Percentiles rank a stretch among this genome's conserved stretches.
Conservation (phyloP, 2,888 invertebrate species). For the Fissipunctia ypsillon region DNA sequence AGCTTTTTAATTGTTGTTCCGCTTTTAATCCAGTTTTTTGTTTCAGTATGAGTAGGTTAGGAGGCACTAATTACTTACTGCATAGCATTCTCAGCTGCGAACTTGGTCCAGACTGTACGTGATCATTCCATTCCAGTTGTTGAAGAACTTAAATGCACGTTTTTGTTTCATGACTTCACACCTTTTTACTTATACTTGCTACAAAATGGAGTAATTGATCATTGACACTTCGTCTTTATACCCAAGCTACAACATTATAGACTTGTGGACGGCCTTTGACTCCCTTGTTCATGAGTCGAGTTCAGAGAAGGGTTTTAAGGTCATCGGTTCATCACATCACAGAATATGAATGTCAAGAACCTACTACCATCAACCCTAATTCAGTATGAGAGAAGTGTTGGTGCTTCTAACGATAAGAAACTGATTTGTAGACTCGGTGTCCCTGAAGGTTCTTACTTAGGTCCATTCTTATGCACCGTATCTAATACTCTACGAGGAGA, state of each 20-base stretch:
- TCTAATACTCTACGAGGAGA: background rate
- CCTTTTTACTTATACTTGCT: constrained; percentile 6
- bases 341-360: background rate
- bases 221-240: background rate
- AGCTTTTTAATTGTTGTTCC: constrained; percentile 26
- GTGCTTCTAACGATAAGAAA: background rate
- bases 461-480: background rate
- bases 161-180: constrained; percentile 15
- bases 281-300: background rate
- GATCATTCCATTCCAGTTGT: constrained; percentile 18
- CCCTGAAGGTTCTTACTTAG: constrained; percentile 22
- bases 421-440: constrained; percentile 5
- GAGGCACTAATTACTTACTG: constrained; percentile 7
- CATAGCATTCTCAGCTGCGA: constrained; percentile 10
- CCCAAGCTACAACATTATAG: background rate
- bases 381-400: background rate
- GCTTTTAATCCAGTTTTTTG: constrained; percentile 22
- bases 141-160: constrained; percentile 24
- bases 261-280: constrained; percentile 27
- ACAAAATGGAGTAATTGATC: constrained; percentile 5
- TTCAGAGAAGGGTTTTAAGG: background rate
- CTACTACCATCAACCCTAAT: background rate
- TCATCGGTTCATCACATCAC: background rate
- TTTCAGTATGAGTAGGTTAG: constrained; percentile 27
- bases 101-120: constrained; percentile 32